Conservation (phyloP, 2,113 vertebrate genomes). For the Macquaria australasica region DNA sequence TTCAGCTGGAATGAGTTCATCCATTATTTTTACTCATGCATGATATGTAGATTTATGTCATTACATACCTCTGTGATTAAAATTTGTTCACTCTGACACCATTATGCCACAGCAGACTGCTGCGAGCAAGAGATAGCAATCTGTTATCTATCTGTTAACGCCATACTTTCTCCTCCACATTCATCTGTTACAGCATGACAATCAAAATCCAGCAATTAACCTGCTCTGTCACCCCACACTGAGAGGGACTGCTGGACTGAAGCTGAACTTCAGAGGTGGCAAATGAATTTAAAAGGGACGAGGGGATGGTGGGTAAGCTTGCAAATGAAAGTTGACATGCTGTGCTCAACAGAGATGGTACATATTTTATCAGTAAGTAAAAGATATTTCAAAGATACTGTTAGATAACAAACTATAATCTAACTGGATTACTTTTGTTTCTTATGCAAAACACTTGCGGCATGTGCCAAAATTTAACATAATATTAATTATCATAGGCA, state of each 20-base stretch:
- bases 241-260: constrained; percentile 75
- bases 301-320: constrained; percentile 26
- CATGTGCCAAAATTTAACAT: constrained; percentile 1
- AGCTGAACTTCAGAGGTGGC: constrained; percentile 72
- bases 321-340: constrained; percentile 60
- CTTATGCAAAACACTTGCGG: constrained; percentile 4
- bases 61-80: constrained; percentile 75
- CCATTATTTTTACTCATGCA: constrained; percentile 70
- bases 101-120: constrained; percentile 48
- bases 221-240: constrained; percentile 73
- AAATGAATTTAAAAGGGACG: constrained; percentile 69
- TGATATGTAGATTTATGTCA: constrained; percentile 73
- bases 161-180: constrained; percentile 53
- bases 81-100: constrained; percentile 58
- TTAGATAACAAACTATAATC: constrained; percentile 7
- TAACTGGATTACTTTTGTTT: neutral
- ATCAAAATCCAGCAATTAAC: constrained; percentile 79
- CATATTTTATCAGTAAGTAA: constrained; percentile 41
- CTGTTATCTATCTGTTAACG: constrained; percentile 66
- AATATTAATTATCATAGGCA: constrained; percentile 17
- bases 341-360: constrained; percentile 29
- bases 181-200: constrained; percentile 68
- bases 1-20: constrained; percentile 61
- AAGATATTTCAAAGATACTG: constrained; percentile 43
- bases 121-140: constrained; percentile 57